Evolutionary conservation across 2,113 vertebrate species (phyloP).

Genomic region (Naja naja): DNA sequence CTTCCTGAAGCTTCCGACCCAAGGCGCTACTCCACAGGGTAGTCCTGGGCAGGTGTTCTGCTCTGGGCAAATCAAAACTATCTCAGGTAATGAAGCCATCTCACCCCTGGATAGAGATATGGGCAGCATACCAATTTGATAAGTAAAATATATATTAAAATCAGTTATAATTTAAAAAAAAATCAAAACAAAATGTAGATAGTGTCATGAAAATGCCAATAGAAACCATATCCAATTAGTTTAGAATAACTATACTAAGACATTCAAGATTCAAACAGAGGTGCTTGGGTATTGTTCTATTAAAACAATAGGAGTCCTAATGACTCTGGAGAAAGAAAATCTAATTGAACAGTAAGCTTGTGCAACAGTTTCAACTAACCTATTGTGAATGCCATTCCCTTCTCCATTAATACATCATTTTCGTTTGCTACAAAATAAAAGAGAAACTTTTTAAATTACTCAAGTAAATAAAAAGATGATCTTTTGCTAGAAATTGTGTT

Average conservation of each 20-base stretch:
- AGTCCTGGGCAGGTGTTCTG: neutral
- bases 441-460: neutral
- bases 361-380: slow-evolving; percentile 63
- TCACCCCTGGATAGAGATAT: neutral
- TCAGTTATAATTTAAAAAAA: neutral
- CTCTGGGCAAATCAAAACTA: neutral
- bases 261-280: neutral
- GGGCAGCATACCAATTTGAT: neutral
- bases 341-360: neutral
- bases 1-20: neutral
- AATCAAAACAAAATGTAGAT: neutral
- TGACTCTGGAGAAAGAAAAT: neutral
- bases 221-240: neutral
- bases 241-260: neutral
- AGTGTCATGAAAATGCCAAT: neutral
- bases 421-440: slow-evolving; percentile 73
- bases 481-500: neutral
- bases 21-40: neutral
- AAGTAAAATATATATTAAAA: neutral
- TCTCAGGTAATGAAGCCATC: neutral
- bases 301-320: neutral
- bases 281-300: neutral
- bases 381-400: slow-evolving; percentile 81
- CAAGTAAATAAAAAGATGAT: neutral
- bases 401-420: slow-evolving; percentile 73